Percentiles rank a stretch among this genome's conserved stretches.
Evolutionary conservation across 2,888 invertebrate species (phyloP).

Genomic region (Blastobasis lacticolella): DNA sequence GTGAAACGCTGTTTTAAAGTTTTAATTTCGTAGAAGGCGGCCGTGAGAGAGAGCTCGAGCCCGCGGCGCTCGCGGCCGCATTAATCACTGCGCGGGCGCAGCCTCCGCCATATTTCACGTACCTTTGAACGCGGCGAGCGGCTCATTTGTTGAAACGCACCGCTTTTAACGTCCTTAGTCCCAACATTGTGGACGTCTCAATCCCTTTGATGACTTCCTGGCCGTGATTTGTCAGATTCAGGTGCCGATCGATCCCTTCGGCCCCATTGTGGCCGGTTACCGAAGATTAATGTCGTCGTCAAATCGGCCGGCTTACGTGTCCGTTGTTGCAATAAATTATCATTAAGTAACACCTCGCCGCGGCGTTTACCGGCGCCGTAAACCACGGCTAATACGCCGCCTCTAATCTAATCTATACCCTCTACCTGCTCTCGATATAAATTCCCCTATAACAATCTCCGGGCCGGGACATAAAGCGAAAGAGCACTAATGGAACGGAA

Average conservation of each 20-base stretch:
- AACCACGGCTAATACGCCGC: slow-evolving; percentile 44
- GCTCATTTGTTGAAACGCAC: slow-evolving; percentile 55
- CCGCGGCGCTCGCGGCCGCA: slow-evolving; percentile 23
- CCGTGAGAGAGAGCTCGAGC: slow-evolving; percentile 22
- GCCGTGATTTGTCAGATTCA: slow-evolving; percentile 41
- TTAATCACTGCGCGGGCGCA: slow-evolving; percentile 28
- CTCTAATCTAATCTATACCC: slow-evolving; percentile 59
- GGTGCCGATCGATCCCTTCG: slow-evolving; percentile 36
- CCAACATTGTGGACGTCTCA: slow-evolving; percentile 62
- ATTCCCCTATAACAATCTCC: slow-evolving; percentile 31
- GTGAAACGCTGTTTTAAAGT: slow-evolving; percentile 40
- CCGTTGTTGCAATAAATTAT: slow-evolving; percentile 66
- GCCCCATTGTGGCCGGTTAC: slow-evolving; percentile 53
- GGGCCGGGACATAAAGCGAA: slow-evolving; percentile 30
- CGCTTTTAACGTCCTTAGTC: slow-evolving; percentile 46
- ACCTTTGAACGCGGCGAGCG: slow-evolving; percentile 46
- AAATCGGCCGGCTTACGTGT: slow-evolving; percentile 42
- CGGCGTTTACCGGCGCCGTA: slow-evolving; percentile 52
- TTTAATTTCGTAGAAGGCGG: slow-evolving; percentile 28
- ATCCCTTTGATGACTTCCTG: slow-evolving; percentile 60
- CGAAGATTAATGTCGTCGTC: slow-evolving; percentile 62
- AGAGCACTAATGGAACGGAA: slow-evolving; percentile 35
- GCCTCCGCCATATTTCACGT: slow-evolving; percentile 52
- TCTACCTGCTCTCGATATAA: slow-evolving; percentile 57
- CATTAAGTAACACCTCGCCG: slow-evolving; percentile 67